Conservation (phyloP, 2,113 vertebrate genomes). For the Himantopus leucocephalus region DNA sequence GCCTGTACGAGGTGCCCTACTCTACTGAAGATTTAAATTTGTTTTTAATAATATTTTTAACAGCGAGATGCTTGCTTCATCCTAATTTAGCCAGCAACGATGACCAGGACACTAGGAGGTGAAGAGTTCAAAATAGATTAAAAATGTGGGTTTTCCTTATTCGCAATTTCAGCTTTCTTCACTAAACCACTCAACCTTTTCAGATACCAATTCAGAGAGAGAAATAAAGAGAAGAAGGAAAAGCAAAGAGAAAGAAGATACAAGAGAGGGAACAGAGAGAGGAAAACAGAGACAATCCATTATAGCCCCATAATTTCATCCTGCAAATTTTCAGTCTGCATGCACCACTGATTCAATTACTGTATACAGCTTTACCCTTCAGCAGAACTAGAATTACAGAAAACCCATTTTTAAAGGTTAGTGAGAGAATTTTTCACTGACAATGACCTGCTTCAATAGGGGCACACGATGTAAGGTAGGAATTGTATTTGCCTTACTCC, state of each 20-base stretch:
- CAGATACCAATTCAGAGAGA: slow-evolving; percentile 6
- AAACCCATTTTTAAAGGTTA: slow-evolving; percentile 60
- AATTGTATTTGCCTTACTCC: slow-evolving; percentile 3
- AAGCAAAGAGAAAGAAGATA: not conserved
- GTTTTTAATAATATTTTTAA: not conserved
- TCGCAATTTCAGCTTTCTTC: not conserved
- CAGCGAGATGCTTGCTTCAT: not conserved
- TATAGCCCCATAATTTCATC: not conserved
- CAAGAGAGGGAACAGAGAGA: not conserved
- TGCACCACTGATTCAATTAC: slow-evolving; percentile 58
- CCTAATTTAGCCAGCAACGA: not conserved
- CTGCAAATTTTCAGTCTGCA: slow-evolving; percentile 22
- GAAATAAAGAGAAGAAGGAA: not conserved
- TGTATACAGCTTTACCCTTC: slow-evolving; percentile 34
- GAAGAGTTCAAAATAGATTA: not conserved
- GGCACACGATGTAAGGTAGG: not conserved
- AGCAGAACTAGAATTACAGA: slow-evolving; percentile 38
- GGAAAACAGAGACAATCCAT: not conserved
- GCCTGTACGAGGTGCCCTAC: fast-evolving
- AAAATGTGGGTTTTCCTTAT: not conserved
- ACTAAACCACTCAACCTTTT: not conserved
- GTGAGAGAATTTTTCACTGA: slow-evolving; percentile 42
- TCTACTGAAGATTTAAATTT: not conserved
- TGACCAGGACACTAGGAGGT: not conserved
- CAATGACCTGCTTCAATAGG: slow-evolving; percentile 4